A percentile compares a stretch with the other conserved stretches of the same genome.
Conservation (phyloP, 2,888 invertebrate genomes). For the Dione vanillae region DNA sequence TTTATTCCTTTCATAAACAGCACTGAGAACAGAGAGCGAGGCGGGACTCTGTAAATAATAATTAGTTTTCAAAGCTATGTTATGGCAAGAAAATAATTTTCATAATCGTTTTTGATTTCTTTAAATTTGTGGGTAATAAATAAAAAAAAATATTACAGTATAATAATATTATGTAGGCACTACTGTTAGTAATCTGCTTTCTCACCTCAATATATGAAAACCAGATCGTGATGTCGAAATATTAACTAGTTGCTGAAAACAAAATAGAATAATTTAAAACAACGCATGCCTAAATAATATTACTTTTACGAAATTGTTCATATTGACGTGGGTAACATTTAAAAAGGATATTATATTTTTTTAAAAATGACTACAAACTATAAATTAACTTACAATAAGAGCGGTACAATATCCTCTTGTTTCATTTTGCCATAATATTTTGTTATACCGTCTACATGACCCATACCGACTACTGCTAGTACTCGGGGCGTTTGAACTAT, state of each 20-base stretch:
- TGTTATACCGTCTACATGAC: constrained; percentile 95
- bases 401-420: constrained; percentile 74
- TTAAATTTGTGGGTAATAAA: neutral
- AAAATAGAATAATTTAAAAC: constrained; percentile 50
- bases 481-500: constrained; percentile 86
- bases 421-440: constrained; percentile 77
- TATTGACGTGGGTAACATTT: neutral
- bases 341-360: too few species aligned
- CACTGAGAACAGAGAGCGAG: constrained; percentile 53
- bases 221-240: constrained; percentile 38
- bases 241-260: constrained; percentile 61
- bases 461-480: constrained; percentile 98
- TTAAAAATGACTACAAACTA: too few species aligned
- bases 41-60: constrained; percentile 66
- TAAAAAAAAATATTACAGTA: too few species aligned
- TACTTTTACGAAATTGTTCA: neutral
- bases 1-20: constrained; percentile 62
- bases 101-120: neutral
- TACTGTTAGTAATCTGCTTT: constrained; percentile 22
- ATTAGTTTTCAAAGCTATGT: neutral
- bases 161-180: constrained; percentile 35
- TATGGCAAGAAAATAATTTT: neutral
- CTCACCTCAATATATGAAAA: constrained; percentile 44
- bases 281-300: constrained; percentile 31
- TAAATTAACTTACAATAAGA: constrained; percentile 67